Percentiles rank a stretch among this genome's conserved stretches.
Evolutionary conservation across 2,888 invertebrate genomes (phyloP).

Genomic region (Oligia latruncula): DNA sequence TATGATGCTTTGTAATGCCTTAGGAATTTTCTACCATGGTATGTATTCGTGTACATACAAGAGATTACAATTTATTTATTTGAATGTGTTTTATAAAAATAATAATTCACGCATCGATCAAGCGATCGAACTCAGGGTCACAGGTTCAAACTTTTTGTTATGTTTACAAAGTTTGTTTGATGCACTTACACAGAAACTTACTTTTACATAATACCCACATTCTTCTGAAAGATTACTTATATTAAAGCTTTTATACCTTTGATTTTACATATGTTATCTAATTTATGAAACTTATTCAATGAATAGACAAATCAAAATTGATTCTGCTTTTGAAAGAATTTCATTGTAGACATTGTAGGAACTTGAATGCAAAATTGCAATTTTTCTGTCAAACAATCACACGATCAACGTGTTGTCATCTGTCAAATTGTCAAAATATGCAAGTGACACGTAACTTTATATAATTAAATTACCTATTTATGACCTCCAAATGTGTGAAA

Average conservation of each 20-base stretch:
- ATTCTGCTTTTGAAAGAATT: conserved; percentile 8
- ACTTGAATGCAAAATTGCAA: conserved; percentile 50
- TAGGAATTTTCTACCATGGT: not conserved
- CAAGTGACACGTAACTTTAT: conserved; percentile 89
- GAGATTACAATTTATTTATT: not conserved
- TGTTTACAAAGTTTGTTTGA: conserved; percentile 29
- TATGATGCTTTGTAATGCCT: not conserved
- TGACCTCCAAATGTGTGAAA: conserved; percentile 89
- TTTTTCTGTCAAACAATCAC: conserved; percentile 58
- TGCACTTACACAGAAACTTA: not conserved
- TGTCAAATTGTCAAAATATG: conserved; percentile 84
- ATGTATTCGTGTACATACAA: not conserved
- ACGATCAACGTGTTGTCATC: conserved; percentile 66
- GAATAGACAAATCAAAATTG: not conserved
- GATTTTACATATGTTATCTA: too few species aligned
- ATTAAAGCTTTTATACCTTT: not conserved
- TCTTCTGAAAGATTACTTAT: not conserved
- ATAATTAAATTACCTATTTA: conserved; percentile 87
- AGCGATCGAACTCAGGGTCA: not conserved
- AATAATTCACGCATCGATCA: not conserved
- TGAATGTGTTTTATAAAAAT: not conserved
- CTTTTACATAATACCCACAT: not conserved
- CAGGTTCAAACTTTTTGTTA: not conserved
- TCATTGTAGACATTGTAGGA: conserved; percentile 1
- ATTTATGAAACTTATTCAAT: not conserved